These are phyloP conservation scores for Aulostomus chinensis DNA, from an alignment of 2,797 vertebrate genomes.

Conservation along the genomic window DNA sequence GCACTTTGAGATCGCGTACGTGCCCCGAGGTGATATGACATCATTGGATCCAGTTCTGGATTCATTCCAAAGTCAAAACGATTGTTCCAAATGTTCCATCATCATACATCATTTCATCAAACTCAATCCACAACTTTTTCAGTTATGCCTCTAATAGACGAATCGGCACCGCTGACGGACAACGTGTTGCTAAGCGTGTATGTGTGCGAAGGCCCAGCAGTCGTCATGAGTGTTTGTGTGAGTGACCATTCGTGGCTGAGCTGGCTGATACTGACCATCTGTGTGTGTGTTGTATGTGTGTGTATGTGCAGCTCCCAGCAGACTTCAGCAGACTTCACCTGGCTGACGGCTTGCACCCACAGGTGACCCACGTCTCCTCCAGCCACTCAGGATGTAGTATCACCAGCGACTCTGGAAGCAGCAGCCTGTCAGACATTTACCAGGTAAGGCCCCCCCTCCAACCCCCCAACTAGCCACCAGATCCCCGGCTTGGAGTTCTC, in stretches of 20 bases:
- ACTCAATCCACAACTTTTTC: too few relatives aligned
- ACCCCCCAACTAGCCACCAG: conserved; percentile 16
- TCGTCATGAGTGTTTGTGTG: conserved; percentile 35
- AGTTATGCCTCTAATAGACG: too few relatives aligned
- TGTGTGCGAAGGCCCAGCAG: conserved; percentile 3
- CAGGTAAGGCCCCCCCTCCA: conserved; percentile 86
- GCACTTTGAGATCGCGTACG: too few relatives aligned
- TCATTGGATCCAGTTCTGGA: too few relatives aligned
- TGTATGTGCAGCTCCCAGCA: conserved; percentile 91
- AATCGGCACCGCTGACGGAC: too few relatives aligned
- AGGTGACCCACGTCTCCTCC: conserved; percentile 98
- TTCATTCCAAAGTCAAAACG: too few relatives aligned
- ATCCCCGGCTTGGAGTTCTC: conserved; percentile 21
- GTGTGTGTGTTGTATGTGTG: conserved; percentile 64
- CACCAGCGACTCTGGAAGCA: conserved; percentile 99
- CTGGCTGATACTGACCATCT: conserved; percentile 68
- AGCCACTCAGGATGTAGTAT: conserved; percentile 99
- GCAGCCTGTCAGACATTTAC: conserved; percentile 99
- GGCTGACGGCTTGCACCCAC: conserved; percentile 97
- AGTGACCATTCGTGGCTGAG: conserved; percentile 35
- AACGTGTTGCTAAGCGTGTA: not conserved
- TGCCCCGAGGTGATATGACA: too few relatives aligned
- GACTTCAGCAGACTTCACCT: conserved; percentile 99
- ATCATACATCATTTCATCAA: too few relatives aligned
- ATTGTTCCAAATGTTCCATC: too few relatives aligned